Base-by-base conservation (phyloP, 2,797 vertebrate species). In the Sebastes vulpes region DNA sequence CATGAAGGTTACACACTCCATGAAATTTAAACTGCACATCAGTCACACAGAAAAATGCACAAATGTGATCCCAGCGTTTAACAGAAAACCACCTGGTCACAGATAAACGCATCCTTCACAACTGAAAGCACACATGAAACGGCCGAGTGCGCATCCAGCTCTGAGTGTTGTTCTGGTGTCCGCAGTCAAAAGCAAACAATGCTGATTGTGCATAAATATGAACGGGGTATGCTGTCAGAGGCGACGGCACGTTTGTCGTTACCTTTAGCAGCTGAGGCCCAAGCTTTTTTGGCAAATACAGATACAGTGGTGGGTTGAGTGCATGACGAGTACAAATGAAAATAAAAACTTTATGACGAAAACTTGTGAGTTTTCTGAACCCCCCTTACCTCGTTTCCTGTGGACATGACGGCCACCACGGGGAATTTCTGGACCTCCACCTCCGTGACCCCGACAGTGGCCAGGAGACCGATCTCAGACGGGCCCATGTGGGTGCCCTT, bases 401-500 rank as follows among this genome's bases (percentile, higher is more conserved):
- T 99, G 85, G 98, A 99, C 98, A 99, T 99, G 88, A 99, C 98
- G 20, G 98, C 98, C 90, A 99, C 97, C 86, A 99, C 98, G 11
- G 98, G 98, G 92, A 99, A 99, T 91, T 98, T 99, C 92, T 99
- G 98, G 84, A 99, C 98, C 95, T 99, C 98, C 93, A 99, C 98
- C 94, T 99, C 98, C 0, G 98, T 99, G 94, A 99, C 98, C 78
- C 98, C 98, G 78, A 99, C 98, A 66, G 98, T 99, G 94, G 98
- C 98, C 91, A 99, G 96, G 61, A 99, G 97, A 59, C 98, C 98
- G 60, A 99, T 99, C 92, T 99, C 98, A 82, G 98, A 99, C 0
- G 98, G 98, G 77, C 98, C 98, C 98, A 99, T 99, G 92, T 99
- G 98, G 57, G 98, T 99, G 85, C 98, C 98, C 91, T 99, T 99